These are phyloP conservation scores for Gobio occitaniae DNA, from an alignment of 2,797 vertebrate genomes.

Conservation along the genomic window DNA sequence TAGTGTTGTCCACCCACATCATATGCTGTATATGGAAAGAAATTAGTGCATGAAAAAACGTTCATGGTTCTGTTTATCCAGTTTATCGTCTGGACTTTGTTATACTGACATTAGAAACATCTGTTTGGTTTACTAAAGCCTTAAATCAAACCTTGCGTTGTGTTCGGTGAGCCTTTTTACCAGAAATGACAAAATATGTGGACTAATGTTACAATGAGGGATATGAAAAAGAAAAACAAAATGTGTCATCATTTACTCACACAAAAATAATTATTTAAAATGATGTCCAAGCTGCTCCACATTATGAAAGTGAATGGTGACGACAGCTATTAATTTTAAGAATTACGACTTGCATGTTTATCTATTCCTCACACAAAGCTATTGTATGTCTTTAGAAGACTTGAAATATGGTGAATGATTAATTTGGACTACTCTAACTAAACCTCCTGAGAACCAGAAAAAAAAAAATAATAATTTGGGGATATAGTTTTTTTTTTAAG, in stretches of 20 bases:
- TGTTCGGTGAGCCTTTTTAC: conserved; percentile 19
- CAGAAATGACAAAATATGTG: conserved; percentile 19
- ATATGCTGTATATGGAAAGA: conserved; percentile 14
- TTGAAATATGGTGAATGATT: not conserved
- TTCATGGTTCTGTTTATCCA: conserved; percentile 9
- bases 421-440: not conserved
- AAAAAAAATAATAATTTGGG: no score
- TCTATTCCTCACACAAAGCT: not conserved
- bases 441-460: no score
- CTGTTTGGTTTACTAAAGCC: conserved; percentile 1
- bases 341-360: not conserved
- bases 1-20: conserved; percentile 45
- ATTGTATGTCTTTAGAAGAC: not conserved
- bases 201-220: not conserved
- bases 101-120: conserved; percentile 28
- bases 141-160: conserved; percentile 22
- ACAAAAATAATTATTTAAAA: not conserved
- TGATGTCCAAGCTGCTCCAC: not conserved
- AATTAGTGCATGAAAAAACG: conserved; percentile 32
- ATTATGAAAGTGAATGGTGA: not conserved
- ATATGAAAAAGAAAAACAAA: not conserved
- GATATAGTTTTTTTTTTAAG: no score
- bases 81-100: conserved; percentile 15
- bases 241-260: not conserved
- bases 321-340: not conserved